Conservation (phyloP, 2,113 vertebrate species). For the Marmota monax region DNA sequence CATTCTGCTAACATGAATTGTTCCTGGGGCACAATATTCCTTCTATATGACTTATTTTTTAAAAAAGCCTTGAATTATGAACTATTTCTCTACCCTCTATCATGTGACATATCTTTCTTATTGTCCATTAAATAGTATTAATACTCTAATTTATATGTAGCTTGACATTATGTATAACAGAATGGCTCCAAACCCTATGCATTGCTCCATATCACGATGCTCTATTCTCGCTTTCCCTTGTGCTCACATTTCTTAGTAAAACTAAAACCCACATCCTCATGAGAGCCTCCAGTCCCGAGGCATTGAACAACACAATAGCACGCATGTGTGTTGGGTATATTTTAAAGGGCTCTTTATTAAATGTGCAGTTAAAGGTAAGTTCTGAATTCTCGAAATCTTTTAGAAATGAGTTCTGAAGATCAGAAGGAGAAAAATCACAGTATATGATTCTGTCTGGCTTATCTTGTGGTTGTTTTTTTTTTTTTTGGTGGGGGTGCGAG, state of each 20-base stretch:
- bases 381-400: background rate
- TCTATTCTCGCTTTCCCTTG: background rate
- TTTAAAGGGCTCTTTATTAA: constrained; percentile 20
- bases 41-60: background rate
- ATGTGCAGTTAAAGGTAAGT: constrained; percentile 32
- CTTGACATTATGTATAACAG: background rate
- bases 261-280: background rate
- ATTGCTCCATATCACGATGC: background rate
- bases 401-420: background rate
- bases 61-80: background rate
- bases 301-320: background rate
- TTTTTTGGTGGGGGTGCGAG: too few species aligned
- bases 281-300: background rate
- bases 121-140: background rate
- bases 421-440: background rate
- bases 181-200: background rate
- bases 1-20: background rate
- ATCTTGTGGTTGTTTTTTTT: too few species aligned
- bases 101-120: background rate
- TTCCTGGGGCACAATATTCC: background rate
- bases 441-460: background rate
- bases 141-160: background rate
- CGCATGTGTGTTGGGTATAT: background rate
- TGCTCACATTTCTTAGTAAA: constrained; percentile 40
- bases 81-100: background rate